A percentile compares a stretch with the other conserved stretches of the same genome.
These are phyloP conservation scores for Acanthosepion lycidas DNA, from an alignment of 2,888 invertebrate genomes.

Conservation along the genomic window DNA sequence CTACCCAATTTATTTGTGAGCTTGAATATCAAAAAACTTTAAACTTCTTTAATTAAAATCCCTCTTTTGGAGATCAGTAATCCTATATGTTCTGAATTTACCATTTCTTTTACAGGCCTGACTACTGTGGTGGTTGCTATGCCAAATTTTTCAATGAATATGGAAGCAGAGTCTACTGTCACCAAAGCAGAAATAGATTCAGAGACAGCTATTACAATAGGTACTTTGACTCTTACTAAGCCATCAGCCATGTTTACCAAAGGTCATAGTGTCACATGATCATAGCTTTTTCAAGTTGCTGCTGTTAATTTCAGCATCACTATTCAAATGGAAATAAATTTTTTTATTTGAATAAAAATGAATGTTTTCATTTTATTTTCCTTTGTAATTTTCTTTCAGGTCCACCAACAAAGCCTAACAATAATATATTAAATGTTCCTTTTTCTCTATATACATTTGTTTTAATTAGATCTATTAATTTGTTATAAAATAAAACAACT, in stretches of 20 bases:
- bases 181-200: not conserved
- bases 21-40: too few relatives aligned
- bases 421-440: not conserved
- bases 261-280: not conserved
- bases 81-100: too few relatives aligned
- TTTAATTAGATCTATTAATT: not conserved
- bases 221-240: conserved; percentile 17
- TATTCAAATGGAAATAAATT: not conserved
- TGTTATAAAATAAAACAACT: not conserved
- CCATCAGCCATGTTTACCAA: not conserved
- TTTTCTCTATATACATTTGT: not conserved
- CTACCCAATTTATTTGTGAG: too few relatives aligned
- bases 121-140: not conserved
- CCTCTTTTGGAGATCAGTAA: too few relatives aligned
- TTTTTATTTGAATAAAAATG: not conserved
- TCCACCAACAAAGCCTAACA: not conserved
- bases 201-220: not conserved
- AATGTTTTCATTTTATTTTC: not conserved
- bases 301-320: not conserved
- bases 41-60: too few relatives aligned
- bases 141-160: conserved; percentile 3
- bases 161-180: not conserved
- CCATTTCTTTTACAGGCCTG: not conserved
- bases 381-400: not conserved
- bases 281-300: not conserved